These are phyloP conservation scores for Clarias laeviceps DNA, from an alignment of 2,797 vertebrate species.

Conservation along the genomic window DNA sequence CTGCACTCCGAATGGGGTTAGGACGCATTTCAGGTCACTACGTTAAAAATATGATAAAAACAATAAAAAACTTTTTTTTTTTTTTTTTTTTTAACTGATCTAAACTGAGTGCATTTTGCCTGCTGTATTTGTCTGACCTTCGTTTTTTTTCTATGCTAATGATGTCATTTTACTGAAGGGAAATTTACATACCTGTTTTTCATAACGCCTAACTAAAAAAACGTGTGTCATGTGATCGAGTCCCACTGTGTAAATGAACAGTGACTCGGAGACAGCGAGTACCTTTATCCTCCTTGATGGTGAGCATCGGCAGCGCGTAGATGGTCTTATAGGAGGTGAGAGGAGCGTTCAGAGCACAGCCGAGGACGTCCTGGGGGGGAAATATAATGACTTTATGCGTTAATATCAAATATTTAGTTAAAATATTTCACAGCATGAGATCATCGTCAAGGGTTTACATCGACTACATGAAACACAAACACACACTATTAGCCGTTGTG, in stretches of 20 bases:
- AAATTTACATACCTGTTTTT: not conserved
- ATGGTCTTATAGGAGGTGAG: constrained; percentile 86
- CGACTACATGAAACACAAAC: not conserved
- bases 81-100: no score
- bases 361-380: constrained; percentile 85
- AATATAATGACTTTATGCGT: not conserved
- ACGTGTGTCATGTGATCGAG: not conserved
- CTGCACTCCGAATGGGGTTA: no score
- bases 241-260: not conserved
- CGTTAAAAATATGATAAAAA: no score
- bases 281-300: constrained; percentile 99
- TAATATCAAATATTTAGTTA: not conserved
- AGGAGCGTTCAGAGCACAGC: constrained; percentile 86
- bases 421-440: not conserved
- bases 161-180: not conserved
- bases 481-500: no score
- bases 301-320: constrained; percentile 96
- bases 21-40: no score
- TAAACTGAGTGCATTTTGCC: not conserved
- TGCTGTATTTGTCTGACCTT: not conserved
- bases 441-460: not conserved
- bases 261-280: constrained; percentile 38
- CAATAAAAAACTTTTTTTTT: no score
- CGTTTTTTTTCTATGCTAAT: not conserved
- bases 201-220: not conserved